Evolutionary conservation across 2,797 vertebrate species (phyloP).

Genomic region (Myotis myotis): DNA sequence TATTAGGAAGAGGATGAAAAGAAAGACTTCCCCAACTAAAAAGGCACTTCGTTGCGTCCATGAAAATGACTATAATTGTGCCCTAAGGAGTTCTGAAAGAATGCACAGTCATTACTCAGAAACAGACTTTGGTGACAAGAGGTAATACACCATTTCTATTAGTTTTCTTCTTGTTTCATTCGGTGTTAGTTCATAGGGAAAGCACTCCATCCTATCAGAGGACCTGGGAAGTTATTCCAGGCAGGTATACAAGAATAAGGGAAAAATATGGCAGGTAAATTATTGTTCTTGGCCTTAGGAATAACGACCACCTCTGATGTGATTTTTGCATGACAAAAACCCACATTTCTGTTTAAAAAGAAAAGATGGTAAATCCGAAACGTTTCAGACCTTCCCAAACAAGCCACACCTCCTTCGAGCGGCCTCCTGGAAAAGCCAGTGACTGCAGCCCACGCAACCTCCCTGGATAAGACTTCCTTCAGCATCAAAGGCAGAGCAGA

Average conservation of each 20-base stretch:
- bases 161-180: neutral
- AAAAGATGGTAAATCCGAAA: conserved; percentile 57
- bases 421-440: conserved; percentile 29
- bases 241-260: neutral
- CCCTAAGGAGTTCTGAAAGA: conserved; percentile 29
- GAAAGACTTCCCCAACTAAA: conserved; percentile 11
- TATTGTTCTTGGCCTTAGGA: conserved; percentile 36
- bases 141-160: neutral
- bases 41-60: neutral
- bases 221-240: neutral
- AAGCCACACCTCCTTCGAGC: neutral
- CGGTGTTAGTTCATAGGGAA: neutral
- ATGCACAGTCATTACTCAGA: neutral
- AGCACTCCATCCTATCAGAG: neutral
- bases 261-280: neutral
- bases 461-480: neutral
- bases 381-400: conserved; percentile 37
- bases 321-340: conserved; percentile 46
- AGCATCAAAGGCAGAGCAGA: neutral
- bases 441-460: neutral
- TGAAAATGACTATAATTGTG: conserved; percentile 26
- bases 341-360: conserved; percentile 31
- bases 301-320: conserved; percentile 17
- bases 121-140: neutral
- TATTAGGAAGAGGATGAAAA: conserved; percentile 47